A percentile compares a stretch with the other conserved stretches of the same genome.
phyloP scores from a whole-genome alignment of 2,797 vertebrate species.

The Pseudochaenichthys georgianus region DNA sequence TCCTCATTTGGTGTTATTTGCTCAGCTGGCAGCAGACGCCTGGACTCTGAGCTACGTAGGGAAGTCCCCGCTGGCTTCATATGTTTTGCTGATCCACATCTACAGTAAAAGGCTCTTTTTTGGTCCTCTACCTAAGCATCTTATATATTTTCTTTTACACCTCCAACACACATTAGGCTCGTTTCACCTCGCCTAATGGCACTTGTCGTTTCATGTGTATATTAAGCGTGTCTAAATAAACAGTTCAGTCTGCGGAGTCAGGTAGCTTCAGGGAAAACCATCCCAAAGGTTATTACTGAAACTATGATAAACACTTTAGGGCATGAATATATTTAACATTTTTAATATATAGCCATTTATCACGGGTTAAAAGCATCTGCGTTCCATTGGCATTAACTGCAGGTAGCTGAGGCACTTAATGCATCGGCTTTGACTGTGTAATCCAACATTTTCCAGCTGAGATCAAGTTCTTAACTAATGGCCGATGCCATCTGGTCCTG shows the following conservation, averaged over 20 bases:
- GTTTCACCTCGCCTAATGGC: slow-evolving; percentile 25
- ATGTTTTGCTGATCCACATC: slow-evolving; percentile 53
- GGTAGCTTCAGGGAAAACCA: slow-evolving; percentile 36
- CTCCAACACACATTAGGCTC: slow-evolving; percentile 50
- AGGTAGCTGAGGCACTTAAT: slow-evolving; percentile 59
- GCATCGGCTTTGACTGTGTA: slow-evolving; percentile 57
- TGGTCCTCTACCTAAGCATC: slow-evolving; percentile 31
- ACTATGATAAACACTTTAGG: slow-evolving; percentile 46
- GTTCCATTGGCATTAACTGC: slow-evolving; percentile 56
- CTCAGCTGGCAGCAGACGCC: slow-evolving; percentile 78
- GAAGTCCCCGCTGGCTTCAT: slow-evolving; percentile 51
- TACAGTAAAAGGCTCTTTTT: slow-evolving; percentile 35
- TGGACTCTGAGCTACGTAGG: slow-evolving; percentile 38
- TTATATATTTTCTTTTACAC: slow-evolving; percentile 71
- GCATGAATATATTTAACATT: slow-evolving; percentile 20
- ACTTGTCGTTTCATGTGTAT: slow-evolving; percentile 37
- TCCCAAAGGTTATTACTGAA: slow-evolving; percentile 36
- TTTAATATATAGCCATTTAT: slow-evolving; percentile 41
- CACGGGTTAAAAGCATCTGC: slow-evolving; percentile 62
- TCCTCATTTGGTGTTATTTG: slow-evolving; percentile 76
- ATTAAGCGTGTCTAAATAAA: slow-evolving; percentile 43
- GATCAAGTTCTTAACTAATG: slow-evolving; percentile 77
- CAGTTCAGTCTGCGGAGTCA: slow-evolving; percentile 12
- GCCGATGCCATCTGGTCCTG: slow-evolving; percentile 75
- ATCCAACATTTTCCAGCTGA: slow-evolving; percentile 70